phyloP scores from a whole-genome alignment of 2,888 invertebrate genomes.

The Seladonia tumulorum region DNA sequence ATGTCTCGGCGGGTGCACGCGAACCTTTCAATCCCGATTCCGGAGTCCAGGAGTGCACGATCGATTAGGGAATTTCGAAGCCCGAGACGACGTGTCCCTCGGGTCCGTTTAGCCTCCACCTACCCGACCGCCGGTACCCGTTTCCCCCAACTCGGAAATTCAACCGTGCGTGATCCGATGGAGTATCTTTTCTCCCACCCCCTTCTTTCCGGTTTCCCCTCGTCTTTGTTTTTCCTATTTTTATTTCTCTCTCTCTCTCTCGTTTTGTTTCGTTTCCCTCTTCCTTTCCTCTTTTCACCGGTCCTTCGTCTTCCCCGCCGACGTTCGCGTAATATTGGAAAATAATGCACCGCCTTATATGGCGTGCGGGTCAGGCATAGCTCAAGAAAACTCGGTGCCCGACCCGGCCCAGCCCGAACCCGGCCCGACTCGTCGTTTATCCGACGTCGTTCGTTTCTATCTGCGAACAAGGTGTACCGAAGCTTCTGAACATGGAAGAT shows the following conservation, averaged over 20 bases:
- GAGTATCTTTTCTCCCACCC: slow-evolving; percentile 51
- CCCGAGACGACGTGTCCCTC: slow-evolving; percentile 78
- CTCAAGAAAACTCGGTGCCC: slow-evolving; percentile 42
- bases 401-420: not conserved
- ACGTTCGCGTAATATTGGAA: slow-evolving; percentile 78
- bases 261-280: not conserved
- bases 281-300: slow-evolving; percentile 17
- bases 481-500: not conserved
- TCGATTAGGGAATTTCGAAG: slow-evolving; percentile 82
- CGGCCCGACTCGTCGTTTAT: slow-evolving; percentile 44
- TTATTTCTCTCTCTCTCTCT: not conserved
- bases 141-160: slow-evolving; percentile 78
- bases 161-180: slow-evolving; percentile 78
- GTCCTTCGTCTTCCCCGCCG: slow-evolving; percentile 53
- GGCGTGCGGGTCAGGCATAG: slow-evolving; percentile 61
- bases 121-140: slow-evolving; percentile 23
- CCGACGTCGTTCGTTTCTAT: slow-evolving; percentile 42
- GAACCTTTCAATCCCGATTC: slow-evolving; percentile 75
- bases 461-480: not conserved
- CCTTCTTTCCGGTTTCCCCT: slow-evolving; percentile 37
- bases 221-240: slow-evolving; percentile 21
- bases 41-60: slow-evolving; percentile 71
- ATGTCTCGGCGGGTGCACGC: slow-evolving; percentile 72
- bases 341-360: slow-evolving; percentile 81
- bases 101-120: slow-evolving; percentile 79